Evolutionary conservation across 2,113 vertebrate genomes (phyloP).

Genomic region (Nesoenas mayeri): DNA sequence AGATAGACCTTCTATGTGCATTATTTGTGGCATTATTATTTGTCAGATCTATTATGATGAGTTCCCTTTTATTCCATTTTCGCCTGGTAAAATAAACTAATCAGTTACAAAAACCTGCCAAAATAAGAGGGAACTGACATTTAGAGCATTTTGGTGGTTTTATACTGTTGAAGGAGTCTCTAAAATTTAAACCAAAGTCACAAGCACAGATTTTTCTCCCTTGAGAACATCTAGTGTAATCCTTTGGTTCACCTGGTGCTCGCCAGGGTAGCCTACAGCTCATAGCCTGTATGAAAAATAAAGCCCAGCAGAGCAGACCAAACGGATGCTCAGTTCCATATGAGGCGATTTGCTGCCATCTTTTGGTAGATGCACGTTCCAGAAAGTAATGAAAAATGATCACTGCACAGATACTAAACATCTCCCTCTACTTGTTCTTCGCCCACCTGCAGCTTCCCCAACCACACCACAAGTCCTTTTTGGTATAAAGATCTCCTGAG

Average conservation of each 20-base stretch:
- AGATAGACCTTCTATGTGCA: background rate
- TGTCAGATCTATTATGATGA: background rate
- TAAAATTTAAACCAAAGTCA: background rate
- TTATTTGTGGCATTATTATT: background rate
- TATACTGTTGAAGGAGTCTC: background rate
- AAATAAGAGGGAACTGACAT: background rate
- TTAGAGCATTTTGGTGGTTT: background rate
- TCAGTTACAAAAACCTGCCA: background rate
- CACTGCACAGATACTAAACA: accelerated
- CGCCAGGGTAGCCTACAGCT: background rate
- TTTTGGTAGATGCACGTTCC: slow-evolving; percentile 1
- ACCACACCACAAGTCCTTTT: accelerated
- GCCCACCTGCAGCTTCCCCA: background rate
- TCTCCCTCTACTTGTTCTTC: background rate
- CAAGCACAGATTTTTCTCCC: background rate
- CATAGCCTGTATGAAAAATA: background rate
- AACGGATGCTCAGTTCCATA: background rate
- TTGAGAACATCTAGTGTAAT: background rate
- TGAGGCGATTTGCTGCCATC: slow-evolving; percentile 59
- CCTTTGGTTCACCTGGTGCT: background rate
- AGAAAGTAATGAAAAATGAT: background rate
- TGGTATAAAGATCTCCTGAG: background rate
- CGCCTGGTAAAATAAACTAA: background rate
- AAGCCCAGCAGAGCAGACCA: background rate
- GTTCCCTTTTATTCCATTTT: background rate